Percentiles rank a stretch among this genome's conserved stretches.
phyloP scores from a whole-genome alignment of 2,113 vertebrate species.

The Microcebus ravelobensis region DNA sequence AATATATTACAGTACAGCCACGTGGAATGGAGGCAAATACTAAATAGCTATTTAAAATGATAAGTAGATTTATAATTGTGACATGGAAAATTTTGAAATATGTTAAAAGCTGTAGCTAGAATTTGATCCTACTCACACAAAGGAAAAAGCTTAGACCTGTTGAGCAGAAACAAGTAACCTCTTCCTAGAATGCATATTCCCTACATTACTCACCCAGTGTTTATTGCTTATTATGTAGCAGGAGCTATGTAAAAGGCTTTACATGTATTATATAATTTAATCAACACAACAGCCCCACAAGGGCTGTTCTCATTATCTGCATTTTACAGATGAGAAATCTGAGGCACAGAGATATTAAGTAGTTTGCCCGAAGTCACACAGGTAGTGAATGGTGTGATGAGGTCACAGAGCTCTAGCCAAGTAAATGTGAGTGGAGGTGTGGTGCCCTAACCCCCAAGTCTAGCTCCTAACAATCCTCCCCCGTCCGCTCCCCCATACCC shows the following conservation, averaged over 20 bases:
- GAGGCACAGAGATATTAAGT: not conserved
- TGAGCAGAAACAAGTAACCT: not conserved
- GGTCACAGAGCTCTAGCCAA: not conserved
- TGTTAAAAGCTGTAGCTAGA: not conserved
- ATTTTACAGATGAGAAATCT: not conserved
- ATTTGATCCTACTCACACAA: not conserved
- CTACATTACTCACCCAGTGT: not conserved
- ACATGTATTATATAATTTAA: not conserved
- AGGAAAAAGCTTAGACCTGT: not conserved
- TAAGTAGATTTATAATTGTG: not conserved
- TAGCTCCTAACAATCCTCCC: not conserved
- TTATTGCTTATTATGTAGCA: not conserved
- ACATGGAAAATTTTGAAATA: not conserved
- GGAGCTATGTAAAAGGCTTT: not conserved
- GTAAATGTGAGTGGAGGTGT: not conserved
- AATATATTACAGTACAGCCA: not conserved
- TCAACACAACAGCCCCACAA: not conserved
- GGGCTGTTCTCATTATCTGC: not conserved
- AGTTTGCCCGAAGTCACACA: not conserved
- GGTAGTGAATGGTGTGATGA: not conserved
- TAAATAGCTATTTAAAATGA: not conserved
- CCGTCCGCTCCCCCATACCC: no score
- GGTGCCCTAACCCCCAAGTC: not conserved
- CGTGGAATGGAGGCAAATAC: not conserved
- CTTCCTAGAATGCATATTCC: not conserved